Conservation (phyloP, 2,113 vertebrate species). For the Hylia prasina region DNA sequence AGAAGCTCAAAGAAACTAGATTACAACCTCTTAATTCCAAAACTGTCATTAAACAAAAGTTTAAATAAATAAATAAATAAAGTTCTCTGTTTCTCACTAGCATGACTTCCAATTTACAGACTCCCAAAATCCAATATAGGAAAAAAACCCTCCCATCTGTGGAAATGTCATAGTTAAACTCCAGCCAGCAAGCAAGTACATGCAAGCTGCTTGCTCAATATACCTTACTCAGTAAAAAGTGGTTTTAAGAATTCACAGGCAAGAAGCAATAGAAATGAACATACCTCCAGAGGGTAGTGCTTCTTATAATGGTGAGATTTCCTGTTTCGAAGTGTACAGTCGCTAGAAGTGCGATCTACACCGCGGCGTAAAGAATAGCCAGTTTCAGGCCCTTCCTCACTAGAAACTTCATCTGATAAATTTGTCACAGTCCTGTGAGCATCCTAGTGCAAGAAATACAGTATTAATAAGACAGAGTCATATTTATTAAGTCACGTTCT, state of each 20-base stretch:
- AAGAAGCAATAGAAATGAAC: not conserved
- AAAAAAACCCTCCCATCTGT: not conserved
- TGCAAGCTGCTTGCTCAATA: not conserved
- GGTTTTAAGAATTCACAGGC: not conserved
- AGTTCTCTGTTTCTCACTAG: not conserved
- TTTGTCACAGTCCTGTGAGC: slow-evolving; percentile 70
- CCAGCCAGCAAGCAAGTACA: not conserved
- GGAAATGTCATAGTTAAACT: not conserved
- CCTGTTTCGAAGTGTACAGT: slow-evolving; percentile 83
- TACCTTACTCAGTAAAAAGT: not conserved
- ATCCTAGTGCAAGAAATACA: slow-evolving; percentile 69
- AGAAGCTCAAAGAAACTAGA: not conserved
- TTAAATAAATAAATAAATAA: not conserved
- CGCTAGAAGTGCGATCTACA: slow-evolving; percentile 80
- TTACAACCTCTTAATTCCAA: not conserved
- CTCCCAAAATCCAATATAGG: not conserved
- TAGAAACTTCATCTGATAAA: slow-evolving; percentile 93
- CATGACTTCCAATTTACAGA: not conserved
- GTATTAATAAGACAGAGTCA: not conserved
- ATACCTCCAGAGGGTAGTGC: slow-evolving; percentile 87
- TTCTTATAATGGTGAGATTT: slow-evolving; percentile 91
- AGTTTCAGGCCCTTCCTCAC: slow-evolving; percentile 90
- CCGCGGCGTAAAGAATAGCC: slow-evolving; percentile 79
- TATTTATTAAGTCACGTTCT: not conserved
- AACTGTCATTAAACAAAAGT: not conserved